Evolutionary conservation across 2,113 vertebrate genomes (phyloP).

Genomic region (Peromyscus leucopus): DNA sequence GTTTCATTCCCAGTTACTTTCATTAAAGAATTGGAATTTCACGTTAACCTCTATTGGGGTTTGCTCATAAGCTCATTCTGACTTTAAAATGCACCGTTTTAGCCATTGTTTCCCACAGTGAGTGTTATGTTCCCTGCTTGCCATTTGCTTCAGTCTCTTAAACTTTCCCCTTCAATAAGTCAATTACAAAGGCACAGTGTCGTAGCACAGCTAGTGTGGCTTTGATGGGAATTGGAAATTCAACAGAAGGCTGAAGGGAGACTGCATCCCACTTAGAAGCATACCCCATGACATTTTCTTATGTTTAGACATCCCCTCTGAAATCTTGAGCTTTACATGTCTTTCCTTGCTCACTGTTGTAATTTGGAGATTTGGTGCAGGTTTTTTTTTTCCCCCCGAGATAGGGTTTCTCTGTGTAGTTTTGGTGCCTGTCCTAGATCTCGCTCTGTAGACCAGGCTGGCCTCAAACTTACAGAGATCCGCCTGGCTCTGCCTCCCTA

Average conservation of each 20-base stretch:
- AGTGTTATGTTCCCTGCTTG: conserved; percentile 56
- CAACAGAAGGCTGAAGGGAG: conserved; percentile 19
- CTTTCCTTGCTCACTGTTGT: conserved; percentile 23
- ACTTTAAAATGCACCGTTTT: conserved; percentile 55
- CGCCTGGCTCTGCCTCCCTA: too few species aligned
- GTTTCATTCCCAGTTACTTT: conserved; percentile 61
- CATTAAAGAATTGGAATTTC: conserved; percentile 64
- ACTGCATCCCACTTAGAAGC: neutral
- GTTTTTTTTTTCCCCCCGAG: too few species aligned
- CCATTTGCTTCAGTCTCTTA: conserved; percentile 42
- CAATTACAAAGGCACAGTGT: conserved; percentile 31
- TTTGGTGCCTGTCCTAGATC: too few species aligned
- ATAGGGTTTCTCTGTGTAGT: too few species aligned
- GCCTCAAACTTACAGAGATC: too few species aligned
- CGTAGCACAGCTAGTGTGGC: conserved; percentile 42
- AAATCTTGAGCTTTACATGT: conserved; percentile 43
- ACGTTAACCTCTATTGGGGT: conserved; percentile 52
- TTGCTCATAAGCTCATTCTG: conserved; percentile 62
- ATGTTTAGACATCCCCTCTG: conserved; percentile 15
- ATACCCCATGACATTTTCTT: neutral
- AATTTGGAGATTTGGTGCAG: conserved; percentile 52
- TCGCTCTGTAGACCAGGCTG: too few species aligned
- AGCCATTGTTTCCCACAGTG: conserved; percentile 48
- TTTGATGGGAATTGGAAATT: conserved; percentile 37
- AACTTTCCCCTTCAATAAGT: conserved; percentile 48